Evolutionary conservation across 2,113 vertebrate species (phyloP).

Genomic region (Perognathus longimembris): DNA sequence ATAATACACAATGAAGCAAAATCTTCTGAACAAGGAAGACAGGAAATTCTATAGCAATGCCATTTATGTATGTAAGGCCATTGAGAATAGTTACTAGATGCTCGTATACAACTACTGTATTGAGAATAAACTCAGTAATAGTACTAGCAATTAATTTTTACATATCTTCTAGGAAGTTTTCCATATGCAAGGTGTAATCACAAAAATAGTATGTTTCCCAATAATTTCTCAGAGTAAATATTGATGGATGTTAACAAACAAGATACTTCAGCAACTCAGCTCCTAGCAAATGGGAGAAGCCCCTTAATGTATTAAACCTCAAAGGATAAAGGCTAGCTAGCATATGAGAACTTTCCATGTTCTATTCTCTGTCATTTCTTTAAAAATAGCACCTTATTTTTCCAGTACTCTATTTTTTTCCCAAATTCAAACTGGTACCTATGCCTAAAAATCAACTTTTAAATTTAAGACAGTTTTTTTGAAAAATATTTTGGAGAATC

Average conservation of each 20-base stretch:
- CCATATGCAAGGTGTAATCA: neutral
- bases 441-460: neutral
- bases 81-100: no score
- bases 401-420: neutral
- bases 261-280: neutral
- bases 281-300: neutral
- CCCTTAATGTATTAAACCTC: neutral
- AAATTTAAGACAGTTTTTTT: slow-evolving; percentile 3
- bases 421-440: slow-evolving; percentile 22
- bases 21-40: slow-evolving; percentile 12
- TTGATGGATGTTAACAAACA: slow-evolving; percentile 49
- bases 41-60: slow-evolving; percentile 6
- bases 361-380: neutral
- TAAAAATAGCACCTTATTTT: neutral
- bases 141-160: slow-evolving; percentile 45
- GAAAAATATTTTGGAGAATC: slow-evolving; percentile 40
- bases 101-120: neutral
- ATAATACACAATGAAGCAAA: neutral
- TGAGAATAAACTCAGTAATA: neutral
- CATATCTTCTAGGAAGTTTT: slow-evolving; percentile 32
- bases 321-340: neutral
- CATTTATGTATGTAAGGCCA: no score
- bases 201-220: slow-evolving; percentile 50
- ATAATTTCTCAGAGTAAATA: slow-evolving; percentile 40
- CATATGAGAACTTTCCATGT: neutral